Evolutionary conservation across 2,888 invertebrate genomes (phyloP).

Genomic region (Apodemia hepburni): DNA sequence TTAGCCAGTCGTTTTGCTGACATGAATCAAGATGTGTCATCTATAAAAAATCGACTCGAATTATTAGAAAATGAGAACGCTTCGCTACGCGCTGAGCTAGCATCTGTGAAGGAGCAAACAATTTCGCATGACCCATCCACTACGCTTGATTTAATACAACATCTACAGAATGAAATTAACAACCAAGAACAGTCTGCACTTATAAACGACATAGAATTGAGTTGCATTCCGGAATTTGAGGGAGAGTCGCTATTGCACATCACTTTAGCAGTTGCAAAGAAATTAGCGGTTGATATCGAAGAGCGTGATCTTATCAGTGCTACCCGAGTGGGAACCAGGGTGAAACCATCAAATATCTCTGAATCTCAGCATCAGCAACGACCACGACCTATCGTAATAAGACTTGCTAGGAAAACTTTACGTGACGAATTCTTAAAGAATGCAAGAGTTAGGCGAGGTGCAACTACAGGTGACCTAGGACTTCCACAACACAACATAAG

Average conservation of each 20-base stretch:
- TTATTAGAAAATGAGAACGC: not conserved
- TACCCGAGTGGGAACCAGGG: not conserved
- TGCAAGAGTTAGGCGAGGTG: not conserved
- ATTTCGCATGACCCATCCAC: not conserved
- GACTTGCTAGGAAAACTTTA: not conserved
- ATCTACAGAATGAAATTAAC: not conserved
- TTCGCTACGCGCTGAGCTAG: not conserved
- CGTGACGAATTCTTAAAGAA: not conserved
- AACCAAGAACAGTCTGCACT: not conserved
- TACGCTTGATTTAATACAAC: not conserved
- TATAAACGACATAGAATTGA: slow-evolving; percentile 2
- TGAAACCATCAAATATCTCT: not conserved
- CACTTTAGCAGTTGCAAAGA: not conserved
- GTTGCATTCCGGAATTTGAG: not conserved
- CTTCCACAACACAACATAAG: not conserved
- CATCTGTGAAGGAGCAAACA: not conserved
- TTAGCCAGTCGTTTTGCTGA: not conserved
- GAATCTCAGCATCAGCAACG: not conserved
- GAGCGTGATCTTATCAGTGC: not conserved
- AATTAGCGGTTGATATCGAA: not conserved
- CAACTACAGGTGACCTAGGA: not conserved
- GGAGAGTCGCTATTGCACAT: not conserved
- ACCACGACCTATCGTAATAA: not conserved
- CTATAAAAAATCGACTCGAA: not conserved
- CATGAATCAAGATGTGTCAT: not conserved